A percentile compares a stretch with the other conserved stretches of the same genome.
Evolutionary conservation across 2,797 vertebrate genomes (phyloP).

Genomic region (Phalanger gymnotis): DNA sequence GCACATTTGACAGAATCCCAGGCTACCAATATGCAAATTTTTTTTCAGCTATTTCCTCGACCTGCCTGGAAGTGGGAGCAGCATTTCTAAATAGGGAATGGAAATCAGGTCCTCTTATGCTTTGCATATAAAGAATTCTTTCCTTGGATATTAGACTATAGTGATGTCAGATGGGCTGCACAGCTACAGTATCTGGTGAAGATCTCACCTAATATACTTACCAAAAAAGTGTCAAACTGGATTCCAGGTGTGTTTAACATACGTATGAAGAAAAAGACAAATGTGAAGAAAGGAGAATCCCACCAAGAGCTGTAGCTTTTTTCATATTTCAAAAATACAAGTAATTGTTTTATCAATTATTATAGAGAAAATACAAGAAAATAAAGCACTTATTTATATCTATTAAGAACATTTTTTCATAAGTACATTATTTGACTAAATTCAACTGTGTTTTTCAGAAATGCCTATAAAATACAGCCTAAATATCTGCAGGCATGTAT

Average conservation of each 20-base stretch:
- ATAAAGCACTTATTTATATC: constrained; percentile 25
- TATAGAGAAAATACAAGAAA: background rate
- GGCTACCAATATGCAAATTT: background rate
- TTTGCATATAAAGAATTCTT: background rate
- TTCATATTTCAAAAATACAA: background rate
- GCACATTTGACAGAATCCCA: background rate
- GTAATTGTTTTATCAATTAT: constrained; percentile 40
- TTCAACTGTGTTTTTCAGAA: background rate
- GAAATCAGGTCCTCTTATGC: constrained; percentile 33
- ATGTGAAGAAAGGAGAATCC: constrained; percentile 45
- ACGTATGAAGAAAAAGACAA: constrained; percentile 20
- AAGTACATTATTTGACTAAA: constrained; percentile 21
- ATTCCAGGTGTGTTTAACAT: constrained; percentile 19
- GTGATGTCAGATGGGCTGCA: background rate
- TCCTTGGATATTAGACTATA: background rate
- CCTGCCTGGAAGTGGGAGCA: background rate
- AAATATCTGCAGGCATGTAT: background rate
- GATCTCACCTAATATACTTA: background rate
- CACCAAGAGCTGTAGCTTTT: background rate
- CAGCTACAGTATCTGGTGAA: background rate
- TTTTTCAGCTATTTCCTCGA: background rate
- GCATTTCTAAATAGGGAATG: background rate
- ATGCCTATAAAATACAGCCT: background rate
- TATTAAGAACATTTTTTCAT: constrained; percentile 29
- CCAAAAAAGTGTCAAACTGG: constrained; percentile 17